Evolutionary conservation across 2,888 invertebrate species (phyloP).

Genomic region (Congeria kusceri): DNA sequence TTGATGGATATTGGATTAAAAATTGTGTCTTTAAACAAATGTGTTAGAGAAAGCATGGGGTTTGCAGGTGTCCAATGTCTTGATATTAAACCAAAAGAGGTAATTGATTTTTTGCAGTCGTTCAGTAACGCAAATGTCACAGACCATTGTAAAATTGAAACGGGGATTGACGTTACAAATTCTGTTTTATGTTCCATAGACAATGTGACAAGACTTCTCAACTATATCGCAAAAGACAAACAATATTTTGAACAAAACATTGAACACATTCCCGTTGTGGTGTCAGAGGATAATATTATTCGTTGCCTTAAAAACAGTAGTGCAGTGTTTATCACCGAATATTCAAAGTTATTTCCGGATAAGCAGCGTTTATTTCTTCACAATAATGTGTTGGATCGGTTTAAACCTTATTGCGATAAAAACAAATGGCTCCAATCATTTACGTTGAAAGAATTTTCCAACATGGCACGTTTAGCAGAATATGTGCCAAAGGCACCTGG

Average conservation of each 20-base stretch:
- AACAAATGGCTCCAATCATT: neutral
- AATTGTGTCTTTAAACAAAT: conserved; percentile 10
- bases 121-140: neutral
- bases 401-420: neutral
- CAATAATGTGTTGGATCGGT: neutral
- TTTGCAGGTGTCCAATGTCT: neutral
- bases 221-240: conserved; percentile 52
- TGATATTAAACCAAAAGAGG: neutral
- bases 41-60: conserved; percentile 15
- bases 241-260: conserved; percentile 44
- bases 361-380: conserved; percentile 21
- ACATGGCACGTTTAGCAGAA: neutral
- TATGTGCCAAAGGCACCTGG: neutral
- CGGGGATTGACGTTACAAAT: neutral
- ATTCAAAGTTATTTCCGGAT: conserved; percentile 20
- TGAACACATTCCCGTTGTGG: conserved; percentile 67
- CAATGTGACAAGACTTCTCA: conserved; percentile 43
- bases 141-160: neutral
- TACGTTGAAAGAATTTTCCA: conserved; percentile 1
- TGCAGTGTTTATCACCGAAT: conserved; percentile 47
- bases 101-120: conserved; percentile 14
- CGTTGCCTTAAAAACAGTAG: conserved; percentile 43
- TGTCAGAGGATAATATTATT: conserved; percentile 65
- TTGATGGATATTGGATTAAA: conserved; percentile 30
- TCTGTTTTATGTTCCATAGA: conserved; percentile 7